Evolutionary conservation across 2,888 invertebrate genomes (phyloP).

Genomic region (Andrena bicolor): DNA sequence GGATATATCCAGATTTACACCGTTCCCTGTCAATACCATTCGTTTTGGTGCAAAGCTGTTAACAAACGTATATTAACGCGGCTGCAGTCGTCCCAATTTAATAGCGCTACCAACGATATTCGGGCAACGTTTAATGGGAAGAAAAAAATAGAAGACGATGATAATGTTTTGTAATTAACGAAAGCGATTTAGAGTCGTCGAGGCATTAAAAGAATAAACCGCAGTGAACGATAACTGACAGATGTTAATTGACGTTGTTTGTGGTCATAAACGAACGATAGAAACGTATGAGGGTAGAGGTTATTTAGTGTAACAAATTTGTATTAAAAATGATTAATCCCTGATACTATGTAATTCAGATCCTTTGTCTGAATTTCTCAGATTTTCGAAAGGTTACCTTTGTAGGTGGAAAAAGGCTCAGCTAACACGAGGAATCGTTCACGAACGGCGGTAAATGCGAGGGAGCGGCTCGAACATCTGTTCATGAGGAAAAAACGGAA

Average conservation of each 20-base stretch:
- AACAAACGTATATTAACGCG: conserved; percentile 32
- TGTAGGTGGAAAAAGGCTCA: conserved; percentile 11
- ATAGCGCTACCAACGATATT: neutral
- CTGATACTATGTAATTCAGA: too few relatives aligned
- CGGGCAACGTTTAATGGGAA: conserved; percentile 9
- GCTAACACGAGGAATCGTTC: neutral
- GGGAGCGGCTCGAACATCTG: conserved; percentile 25
- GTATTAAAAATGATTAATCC: neutral
- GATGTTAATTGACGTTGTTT: neutral
- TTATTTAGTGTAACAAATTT: neutral
- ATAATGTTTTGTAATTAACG: conserved; percentile 35
- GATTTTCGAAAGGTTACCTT: neutral
- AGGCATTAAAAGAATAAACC: conserved; percentile 22
- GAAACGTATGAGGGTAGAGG: neutral
- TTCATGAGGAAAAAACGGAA: conserved; percentile 33
- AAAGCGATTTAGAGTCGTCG: neutral
- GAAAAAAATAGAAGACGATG: conserved; percentile 22
- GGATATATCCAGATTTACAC: conserved; percentile 35
- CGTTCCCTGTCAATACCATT: conserved; percentile 20
- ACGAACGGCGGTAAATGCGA: conserved; percentile 1
- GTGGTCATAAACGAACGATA: neutral
- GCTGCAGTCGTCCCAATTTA: conserved; percentile 19
- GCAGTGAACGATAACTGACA: conserved; percentile 10
- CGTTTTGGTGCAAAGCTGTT: conserved; percentile 40
- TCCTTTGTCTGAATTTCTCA: too few relatives aligned